These are phyloP conservation scores for Myotis lucifugus DNA, from an alignment of 2,113 vertebrate genomes.

Conservation along the genomic window DNA sequence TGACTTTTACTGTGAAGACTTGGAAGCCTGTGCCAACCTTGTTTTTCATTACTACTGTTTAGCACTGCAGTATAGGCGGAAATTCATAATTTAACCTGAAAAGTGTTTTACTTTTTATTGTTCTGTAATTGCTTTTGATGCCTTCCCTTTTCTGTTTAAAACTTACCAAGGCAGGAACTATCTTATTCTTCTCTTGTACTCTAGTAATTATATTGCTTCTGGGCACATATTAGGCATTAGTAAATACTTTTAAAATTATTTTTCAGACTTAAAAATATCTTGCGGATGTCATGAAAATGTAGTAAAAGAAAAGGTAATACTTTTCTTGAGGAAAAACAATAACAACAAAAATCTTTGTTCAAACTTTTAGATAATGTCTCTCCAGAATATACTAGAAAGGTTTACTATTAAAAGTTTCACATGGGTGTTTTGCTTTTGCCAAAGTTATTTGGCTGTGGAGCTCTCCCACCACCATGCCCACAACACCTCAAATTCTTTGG, in stretches of 20 bases:
- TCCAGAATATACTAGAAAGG: neutral
- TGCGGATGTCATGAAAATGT: neutral
- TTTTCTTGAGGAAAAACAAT: neutral
- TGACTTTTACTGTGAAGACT: conserved; percentile 32
- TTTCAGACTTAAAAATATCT: neutral
- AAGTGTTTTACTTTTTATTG: neutral
- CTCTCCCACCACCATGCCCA: neutral
- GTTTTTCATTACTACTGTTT: neutral
- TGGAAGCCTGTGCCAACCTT: neutral
- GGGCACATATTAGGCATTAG: neutral
- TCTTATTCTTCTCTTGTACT: neutral
- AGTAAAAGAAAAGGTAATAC: neutral
- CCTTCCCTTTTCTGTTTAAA: neutral
- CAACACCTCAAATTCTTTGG: neutral
- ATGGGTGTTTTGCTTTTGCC: neutral
- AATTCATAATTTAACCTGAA: neutral
- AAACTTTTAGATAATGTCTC: conserved; percentile 25
- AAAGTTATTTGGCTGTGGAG: neutral
- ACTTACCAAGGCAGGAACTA: neutral
- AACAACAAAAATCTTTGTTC: neutral
- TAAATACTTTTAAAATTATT: neutral
- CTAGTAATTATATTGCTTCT: neutral
- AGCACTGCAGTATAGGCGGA: neutral
- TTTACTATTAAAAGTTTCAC: neutral
- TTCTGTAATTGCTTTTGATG: conserved; percentile 1